Percentiles rank a stretch among this genome's conserved stretches.
Evolutionary conservation across 2,797 vertebrate genomes (phyloP).

Genomic region (Falco novaeseelandiae): DNA sequence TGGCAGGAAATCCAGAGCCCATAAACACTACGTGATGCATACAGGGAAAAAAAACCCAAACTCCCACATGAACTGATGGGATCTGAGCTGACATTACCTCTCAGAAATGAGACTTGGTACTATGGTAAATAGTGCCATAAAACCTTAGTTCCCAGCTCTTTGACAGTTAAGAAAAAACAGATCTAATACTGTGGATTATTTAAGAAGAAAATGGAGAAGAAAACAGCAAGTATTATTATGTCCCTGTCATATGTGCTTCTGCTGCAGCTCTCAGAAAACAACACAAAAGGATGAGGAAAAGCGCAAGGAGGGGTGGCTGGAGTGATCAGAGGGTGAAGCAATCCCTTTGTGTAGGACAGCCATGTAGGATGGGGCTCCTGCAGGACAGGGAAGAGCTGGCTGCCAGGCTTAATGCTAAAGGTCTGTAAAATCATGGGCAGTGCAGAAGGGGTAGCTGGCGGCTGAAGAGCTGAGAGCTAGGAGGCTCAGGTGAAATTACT

Average conservation of each 20-base stretch:
- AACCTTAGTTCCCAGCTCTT: neutral
- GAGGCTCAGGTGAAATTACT: neutral
- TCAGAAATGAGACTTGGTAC: neutral
- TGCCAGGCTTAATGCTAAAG: accelerated
- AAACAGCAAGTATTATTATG: neutral
- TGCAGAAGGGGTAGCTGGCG: neutral
- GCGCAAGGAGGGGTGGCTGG: neutral
- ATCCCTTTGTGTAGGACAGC: neutral
- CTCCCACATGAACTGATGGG: neutral
- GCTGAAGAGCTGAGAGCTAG: neutral
- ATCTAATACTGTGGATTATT: neutral
- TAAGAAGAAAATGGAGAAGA: neutral
- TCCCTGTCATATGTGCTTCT: neutral
- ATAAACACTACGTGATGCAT: neutral
- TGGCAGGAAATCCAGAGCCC: neutral
- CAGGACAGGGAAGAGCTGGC: neutral
- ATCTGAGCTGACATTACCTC: neutral
- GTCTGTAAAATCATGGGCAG: neutral
- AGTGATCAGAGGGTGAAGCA: neutral
- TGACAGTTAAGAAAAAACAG: neutral
- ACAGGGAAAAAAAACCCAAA: neutral
- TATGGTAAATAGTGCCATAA: neutral
- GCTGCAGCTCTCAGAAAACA: neutral
- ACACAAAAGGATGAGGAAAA: neutral
- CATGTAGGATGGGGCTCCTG: neutral